Percentiles rank a stretch among this genome's conserved stretches.
Conservation (phyloP, 2,113 vertebrate genomes). For the Ctenodactylus gundi region DNA sequence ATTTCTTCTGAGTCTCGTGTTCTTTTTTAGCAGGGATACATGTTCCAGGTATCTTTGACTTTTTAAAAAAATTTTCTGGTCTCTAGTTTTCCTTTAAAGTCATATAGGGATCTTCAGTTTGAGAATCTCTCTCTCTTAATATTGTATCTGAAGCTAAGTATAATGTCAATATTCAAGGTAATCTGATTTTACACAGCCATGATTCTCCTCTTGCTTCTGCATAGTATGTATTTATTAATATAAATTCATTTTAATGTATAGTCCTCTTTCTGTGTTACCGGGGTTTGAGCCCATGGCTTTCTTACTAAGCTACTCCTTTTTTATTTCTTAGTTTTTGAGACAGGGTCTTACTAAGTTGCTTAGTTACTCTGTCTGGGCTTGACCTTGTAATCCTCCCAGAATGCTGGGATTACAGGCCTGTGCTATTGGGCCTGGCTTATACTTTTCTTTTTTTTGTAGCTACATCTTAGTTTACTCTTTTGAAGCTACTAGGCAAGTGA, state of each 20-base stretch:
- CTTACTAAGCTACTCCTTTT: too few species aligned
- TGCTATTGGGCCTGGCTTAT: too few species aligned
- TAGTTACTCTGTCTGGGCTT: too few species aligned
- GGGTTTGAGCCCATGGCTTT: too few species aligned
- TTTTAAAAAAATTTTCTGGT: neutral
- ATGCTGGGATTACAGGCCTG: too few species aligned
- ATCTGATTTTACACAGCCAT: neutral
- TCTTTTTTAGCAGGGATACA: neutral
- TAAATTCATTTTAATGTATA: neutral
- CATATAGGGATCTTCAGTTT: neutral
- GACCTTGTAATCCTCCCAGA: too few species aligned
- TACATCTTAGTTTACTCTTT: constrained; percentile 39
- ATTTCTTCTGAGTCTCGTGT: neutral
- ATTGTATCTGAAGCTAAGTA: neutral
- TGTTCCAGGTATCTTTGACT: neutral
- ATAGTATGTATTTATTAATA: neutral
- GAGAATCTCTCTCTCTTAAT: neutral
- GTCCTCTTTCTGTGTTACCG: too few species aligned
- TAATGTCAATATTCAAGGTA: neutral
- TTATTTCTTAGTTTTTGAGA: too few species aligned
- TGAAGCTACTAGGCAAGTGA: constrained; percentile 50
- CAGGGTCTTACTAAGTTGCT: too few species aligned
- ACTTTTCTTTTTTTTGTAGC: too few species aligned
- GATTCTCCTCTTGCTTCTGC: neutral
- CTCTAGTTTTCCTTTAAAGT: neutral